Conservation (phyloP, 2,888 invertebrate genomes). For the Homarus gammarus region DNA sequence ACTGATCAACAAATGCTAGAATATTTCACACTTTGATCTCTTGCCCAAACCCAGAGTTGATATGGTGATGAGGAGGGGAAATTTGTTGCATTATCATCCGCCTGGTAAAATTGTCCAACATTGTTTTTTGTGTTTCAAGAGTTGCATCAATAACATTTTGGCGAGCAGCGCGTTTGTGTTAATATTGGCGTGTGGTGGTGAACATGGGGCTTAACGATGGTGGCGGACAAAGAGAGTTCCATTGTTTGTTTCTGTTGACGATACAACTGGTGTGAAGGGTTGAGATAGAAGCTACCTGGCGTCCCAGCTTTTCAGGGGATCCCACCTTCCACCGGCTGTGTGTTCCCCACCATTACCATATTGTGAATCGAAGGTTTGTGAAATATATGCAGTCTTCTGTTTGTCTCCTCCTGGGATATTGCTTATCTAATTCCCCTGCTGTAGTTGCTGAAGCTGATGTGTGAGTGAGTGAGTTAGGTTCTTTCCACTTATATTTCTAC, state of each 20-base stretch:
- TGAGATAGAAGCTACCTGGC: background rate
- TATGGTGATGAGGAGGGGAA: background rate
- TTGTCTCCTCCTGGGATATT: background rate
- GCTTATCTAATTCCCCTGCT: background rate
- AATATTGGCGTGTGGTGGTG: background rate
- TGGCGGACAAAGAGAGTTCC: background rate
- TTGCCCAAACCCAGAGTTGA: background rate
- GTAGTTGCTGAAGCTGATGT: no score
- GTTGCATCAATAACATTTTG: background rate
- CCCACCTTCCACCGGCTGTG: background rate
- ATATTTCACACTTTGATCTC: background rate
- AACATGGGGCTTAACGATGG: background rate
- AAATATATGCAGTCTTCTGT: background rate
- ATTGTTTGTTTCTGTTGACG: background rate
- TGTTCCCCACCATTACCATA: slow-evolving; percentile 12
- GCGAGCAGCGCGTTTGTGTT: background rate
- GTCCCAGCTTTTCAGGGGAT: background rate
- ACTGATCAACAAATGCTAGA: background rate
- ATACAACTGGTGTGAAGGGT: background rate
- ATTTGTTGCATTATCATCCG: background rate
- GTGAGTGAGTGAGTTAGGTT: no score
- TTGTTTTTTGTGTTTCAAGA: no score
- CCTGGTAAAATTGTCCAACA: background rate
- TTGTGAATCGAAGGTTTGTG: slow-evolving; percentile 9
- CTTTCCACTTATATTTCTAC: no score